Conservation (phyloP, 2,888 invertebrate species). For the Choristoneura rosaceana region DNA sequence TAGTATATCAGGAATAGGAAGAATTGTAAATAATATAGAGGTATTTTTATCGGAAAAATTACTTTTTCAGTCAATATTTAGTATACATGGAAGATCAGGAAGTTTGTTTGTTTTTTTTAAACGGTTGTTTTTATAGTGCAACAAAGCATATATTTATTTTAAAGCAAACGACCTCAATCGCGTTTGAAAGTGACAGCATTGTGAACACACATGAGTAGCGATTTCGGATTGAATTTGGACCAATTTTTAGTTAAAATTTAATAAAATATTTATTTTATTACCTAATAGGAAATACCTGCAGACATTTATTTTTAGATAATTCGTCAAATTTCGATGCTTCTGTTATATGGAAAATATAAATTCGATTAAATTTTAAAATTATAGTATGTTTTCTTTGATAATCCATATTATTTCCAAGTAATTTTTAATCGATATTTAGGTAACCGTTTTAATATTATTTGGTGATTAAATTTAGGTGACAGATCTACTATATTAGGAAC, state of each 20-base stretch:
- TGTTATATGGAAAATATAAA: conserved; percentile 19
- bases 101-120: background rate
- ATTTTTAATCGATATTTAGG: too few relatives aligned
- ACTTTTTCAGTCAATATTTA: conserved; percentile 43
- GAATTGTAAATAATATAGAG: conserved; percentile 31
- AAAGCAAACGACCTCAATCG: background rate
- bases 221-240: conserved; percentile 1
- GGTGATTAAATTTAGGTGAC: too few relatives aligned
- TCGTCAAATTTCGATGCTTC: conserved; percentile 36
- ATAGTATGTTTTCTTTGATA: too few relatives aligned
- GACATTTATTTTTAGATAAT: conserved; percentile 20
- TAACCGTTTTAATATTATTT: too few relatives aligned
- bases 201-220: background rate
- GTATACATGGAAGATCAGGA: conserved; percentile 25
- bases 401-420: too few relatives aligned
- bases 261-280: background rate
- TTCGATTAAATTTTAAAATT: background rate
- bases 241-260: background rate
- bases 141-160: background rate
- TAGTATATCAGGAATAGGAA: conserved; percentile 42
- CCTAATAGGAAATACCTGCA: background rate
- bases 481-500: too few relatives aligned
- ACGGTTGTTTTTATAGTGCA: too few relatives aligned
- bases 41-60: conserved; percentile 51
- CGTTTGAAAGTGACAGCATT: background rate